These are phyloP conservation scores for Nephrotoma guestfalica DNA, from an alignment of 2,888 invertebrate genomes.

Conservation along the genomic window DNA sequence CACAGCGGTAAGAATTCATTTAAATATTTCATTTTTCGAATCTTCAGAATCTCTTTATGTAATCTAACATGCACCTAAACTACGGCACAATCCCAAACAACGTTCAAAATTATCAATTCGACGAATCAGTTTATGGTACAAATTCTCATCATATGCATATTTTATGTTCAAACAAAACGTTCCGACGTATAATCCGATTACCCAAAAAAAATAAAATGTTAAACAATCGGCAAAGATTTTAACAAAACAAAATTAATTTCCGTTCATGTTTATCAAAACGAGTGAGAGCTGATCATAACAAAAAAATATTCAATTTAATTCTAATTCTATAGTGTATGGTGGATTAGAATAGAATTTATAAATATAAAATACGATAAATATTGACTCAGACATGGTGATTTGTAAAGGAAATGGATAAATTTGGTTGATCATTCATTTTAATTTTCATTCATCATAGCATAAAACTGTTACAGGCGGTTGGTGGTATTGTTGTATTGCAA, in stretches of 20 bases:
- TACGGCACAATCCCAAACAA: too few species aligned
- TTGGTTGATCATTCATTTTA: not conserved
- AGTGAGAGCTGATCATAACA: not conserved
- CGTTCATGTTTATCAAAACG: not conserved
- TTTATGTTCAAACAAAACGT: not conserved
- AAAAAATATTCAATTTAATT: not conserved
- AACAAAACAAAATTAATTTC: not conserved
- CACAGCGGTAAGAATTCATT: slow-evolving; percentile 17
- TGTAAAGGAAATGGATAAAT: not conserved
- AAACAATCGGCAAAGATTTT: not conserved
- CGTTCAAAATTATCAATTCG: too few species aligned
- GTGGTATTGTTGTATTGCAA: not conserved
- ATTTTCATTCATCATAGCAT: not conserved
- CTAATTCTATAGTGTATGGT: not conserved
- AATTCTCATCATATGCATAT: too few species aligned
- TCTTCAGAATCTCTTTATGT: too few species aligned
- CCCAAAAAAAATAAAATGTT: too few species aligned
- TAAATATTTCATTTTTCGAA: too few species aligned
- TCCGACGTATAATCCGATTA: not conserved
- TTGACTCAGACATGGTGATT: not conserved
- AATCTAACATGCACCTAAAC: too few species aligned
- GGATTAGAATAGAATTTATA: not conserved
- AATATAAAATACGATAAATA: not conserved
- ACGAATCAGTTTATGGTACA: too few species aligned
- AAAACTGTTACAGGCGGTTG: not conserved